Percentiles rank a stretch among this genome's conserved stretches.
Evolutionary conservation across 2,113 vertebrate genomes (phyloP).

Genomic region (Verasper variegatus): DNA sequence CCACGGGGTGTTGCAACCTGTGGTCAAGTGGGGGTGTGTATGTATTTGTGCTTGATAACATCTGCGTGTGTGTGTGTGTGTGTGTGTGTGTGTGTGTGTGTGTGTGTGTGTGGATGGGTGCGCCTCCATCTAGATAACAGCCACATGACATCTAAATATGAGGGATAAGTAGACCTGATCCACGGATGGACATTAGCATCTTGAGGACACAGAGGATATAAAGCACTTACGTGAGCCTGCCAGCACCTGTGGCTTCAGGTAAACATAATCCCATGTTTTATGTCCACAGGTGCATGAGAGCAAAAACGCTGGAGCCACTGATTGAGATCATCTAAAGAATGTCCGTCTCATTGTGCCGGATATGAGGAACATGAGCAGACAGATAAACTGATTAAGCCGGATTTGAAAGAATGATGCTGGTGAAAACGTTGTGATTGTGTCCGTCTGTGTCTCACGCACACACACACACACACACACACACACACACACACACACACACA

Average conservation of each 20-base stretch:
- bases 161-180: conserved; percentile 34
- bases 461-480: background rate
- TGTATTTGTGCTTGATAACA: no score
- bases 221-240: background rate
- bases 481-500: background rate
- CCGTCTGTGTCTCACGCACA: background rate
- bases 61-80: background rate
- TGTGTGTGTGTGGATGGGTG: conserved; percentile 5
- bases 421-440: conserved; percentile 17
- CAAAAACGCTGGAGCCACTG: conserved; percentile 38
- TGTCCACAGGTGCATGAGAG: conserved; percentile 7
- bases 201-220: conserved; percentile 10
- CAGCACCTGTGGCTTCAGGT: conserved; percentile 39
- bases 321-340: conserved; percentile 50
- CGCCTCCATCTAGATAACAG: conserved; percentile 19
- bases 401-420: conserved; percentile 56
- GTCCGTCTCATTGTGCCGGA: conserved; percentile 47
- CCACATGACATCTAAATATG: conserved; percentile 23
- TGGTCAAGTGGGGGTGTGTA: background rate
- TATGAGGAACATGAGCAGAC: conserved; percentile 53
- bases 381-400: conserved; percentile 66
- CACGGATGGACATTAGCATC: conserved; percentile 18
- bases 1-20: conserved; percentile 36
- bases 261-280: conserved; percentile 12
- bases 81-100: background rate